Evolutionary conservation across 1,140 invertebrate genomes (phyloP), one percentile per base, ranked within the genome.

Genomic region (Drosophila triauraria): DNA sequence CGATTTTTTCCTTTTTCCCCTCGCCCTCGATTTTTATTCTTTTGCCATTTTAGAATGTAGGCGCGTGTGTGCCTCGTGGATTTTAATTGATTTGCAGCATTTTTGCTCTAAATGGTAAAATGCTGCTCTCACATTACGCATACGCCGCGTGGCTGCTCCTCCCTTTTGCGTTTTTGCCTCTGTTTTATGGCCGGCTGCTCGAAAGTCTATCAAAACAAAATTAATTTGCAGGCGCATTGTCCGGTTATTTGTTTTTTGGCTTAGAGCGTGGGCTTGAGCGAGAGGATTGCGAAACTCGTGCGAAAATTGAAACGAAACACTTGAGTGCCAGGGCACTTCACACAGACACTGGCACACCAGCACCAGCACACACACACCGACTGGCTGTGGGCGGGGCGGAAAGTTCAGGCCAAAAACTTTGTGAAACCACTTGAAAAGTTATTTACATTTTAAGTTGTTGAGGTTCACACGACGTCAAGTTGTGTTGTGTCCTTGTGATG

Each of bases 361-460:
- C 9, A 9, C 8, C 30, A 2, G 1, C 32, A 43, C 43, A 59
- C 13, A 4, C 30, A 27, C 13, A 17, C 25, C 20, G 42, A n/a
- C 35, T 38, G 25, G 43, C 12, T 54, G 57, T 32, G 58, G 17
- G 27, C 17, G 42, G 47, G 58, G 67, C 8, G 46, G 50, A 75
- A 70, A 85, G 75, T 88, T 83, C 62, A 74, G 80, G 78, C 59
- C 81, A 75, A 84, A 88, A 88, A 90, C 85, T 88, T 88, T 90
- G 58, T 68, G 85, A 88, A 88, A 88, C 85, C 81, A 90, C 85
- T 88, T 88, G 84, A 88, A 88, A 88, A 88, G 84, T 88, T 88
- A 88, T 88, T 88, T 90, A 88, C 84, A 88, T 88, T 88, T 88
- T 88, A 88, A 88, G 84, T 88, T 88, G 84, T 90, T 88, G 85